Base-by-base conservation (phyloP, 1,140 invertebrate species). In the Caerostris extrusa region DNA sequence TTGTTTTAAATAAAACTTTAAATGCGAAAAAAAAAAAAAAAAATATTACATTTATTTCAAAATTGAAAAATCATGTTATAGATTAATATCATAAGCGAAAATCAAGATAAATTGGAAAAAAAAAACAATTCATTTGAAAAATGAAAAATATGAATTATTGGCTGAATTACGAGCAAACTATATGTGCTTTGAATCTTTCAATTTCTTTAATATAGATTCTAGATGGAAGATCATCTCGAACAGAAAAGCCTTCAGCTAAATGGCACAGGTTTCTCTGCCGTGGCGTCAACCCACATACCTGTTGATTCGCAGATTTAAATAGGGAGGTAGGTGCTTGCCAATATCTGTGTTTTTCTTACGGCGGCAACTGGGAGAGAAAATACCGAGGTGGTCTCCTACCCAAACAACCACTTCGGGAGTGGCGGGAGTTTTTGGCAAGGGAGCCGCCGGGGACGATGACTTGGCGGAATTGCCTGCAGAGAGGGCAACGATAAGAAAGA, bases 351-450 rank as follows among this genome's bases (percentile, higher is more conserved):
- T 77, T 77, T 50, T 77, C 34, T 77, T 77, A 4, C 7, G 64
- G 55, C 64, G 87, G 50, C 53, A 34, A 34, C 34, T 34, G n/a
- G 58, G 61, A 87, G 71, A 19, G 64, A 67, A 89, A 89, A 69
- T 85, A 56, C 55, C 82, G 53, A 17, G 61, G 64, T 89, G 87
- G 87, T 89, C 87, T 89, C 56, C 19, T 67, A 89, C 87, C 61
- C 87, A 89, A 89, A 89, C 87, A 89, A 89, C 87, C 87, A 89
- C 87, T n/a, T 19, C 71, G 53, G 71, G 71, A 89, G 87, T 55
- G 34, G 60, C 61, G n/a, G 64, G 64, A 89, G n/a, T 89, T 89
- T 17, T 89, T 89, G 87, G 87, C 87, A 89, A 7, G 53, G 56
- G 14, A 53, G 17, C 19, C 50, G 34, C 17, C 8, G 85, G 50